A percentile compares a stretch with the other conserved stretches of the same genome.
Conservation (phyloP, 2,888 invertebrate species). For the Melanargia galathea region DNA sequence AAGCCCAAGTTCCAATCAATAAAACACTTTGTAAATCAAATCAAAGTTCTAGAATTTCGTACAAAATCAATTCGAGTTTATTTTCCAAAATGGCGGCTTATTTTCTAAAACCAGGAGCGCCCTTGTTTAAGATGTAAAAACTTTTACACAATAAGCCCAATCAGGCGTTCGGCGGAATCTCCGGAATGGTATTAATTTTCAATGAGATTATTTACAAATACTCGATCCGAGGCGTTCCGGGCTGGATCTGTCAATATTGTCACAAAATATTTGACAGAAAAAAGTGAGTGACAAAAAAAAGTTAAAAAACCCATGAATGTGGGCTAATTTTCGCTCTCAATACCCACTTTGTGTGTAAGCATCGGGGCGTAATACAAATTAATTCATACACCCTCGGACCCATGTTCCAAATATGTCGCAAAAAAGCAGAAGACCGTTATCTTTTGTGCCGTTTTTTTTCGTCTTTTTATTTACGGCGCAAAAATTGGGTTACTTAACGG, state of each 20-base stretch:
- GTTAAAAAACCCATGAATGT: slow-evolving; percentile 65
- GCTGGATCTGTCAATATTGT: slow-evolving; percentile 79
- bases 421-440: slow-evolving; percentile 70
- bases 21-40: slow-evolving; percentile 3
- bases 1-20: neutral
- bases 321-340: slow-evolving; percentile 80
- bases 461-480: slow-evolving; percentile 77
- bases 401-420: slow-evolving; percentile 53
- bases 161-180: slow-evolving; percentile 61
- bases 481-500: slow-evolving; percentile 83
- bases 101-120: slow-evolving; percentile 61
- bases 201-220: slow-evolving; percentile 80
- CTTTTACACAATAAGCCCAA: slow-evolving; percentile 70
- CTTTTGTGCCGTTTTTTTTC: slow-evolving; percentile 61
- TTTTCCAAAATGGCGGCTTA: slow-evolving; percentile 47
- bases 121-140: slow-evolving; percentile 62
- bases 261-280: slow-evolving; percentile 68
- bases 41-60: slow-evolving; percentile 12
- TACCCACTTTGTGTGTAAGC: slow-evolving; percentile 75
- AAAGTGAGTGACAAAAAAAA: slow-evolving; percentile 48
- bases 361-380: slow-evolving; percentile 79
- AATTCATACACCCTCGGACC: slow-evolving; percentile 64
- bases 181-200: slow-evolving; percentile 75
- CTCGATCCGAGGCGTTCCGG: slow-evolving; percentile 60
- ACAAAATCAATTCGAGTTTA: slow-evolving; percentile 32